Percentiles rank a stretch among this genome's conserved stretches.
Evolutionary conservation across 2,113 vertebrate genomes (phyloP).

Genomic region (Poeciliopsis occidentalis): DNA sequence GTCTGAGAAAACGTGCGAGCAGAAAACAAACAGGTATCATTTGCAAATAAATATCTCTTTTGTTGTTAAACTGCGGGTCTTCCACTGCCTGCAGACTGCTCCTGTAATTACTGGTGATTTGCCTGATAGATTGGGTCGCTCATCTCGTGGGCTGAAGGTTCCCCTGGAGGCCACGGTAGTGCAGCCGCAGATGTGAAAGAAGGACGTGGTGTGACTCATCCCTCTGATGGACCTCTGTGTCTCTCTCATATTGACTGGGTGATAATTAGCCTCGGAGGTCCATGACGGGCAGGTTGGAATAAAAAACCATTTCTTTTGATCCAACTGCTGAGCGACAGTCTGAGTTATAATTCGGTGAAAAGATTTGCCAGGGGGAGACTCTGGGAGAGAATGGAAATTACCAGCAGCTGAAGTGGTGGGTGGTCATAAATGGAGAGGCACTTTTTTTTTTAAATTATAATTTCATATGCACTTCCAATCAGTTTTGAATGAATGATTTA

Average conservation of each 20-base stretch:
- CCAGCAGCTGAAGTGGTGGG: not conserved
- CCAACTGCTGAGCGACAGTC: not conserved
- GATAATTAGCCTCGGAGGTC: slow-evolving; percentile 4
- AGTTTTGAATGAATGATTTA: not conserved
- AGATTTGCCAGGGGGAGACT: not conserved
- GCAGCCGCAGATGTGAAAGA: slow-evolving; percentile 23
- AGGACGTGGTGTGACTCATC: slow-evolving; percentile 10
- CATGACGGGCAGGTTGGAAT: not conserved
- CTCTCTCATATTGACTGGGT: slow-evolving; percentile 8
- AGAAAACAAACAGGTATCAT: slow-evolving; percentile 42
- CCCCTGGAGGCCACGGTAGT: not conserved
- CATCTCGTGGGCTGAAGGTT: slow-evolving; percentile 6
- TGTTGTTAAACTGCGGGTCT: slow-evolving; percentile 20
- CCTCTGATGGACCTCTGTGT: not conserved
- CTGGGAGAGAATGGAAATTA: not conserved
- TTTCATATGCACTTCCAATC: not conserved
- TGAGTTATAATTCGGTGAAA: not conserved
- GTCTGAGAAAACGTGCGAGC: not conserved
- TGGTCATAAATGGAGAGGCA: not conserved
- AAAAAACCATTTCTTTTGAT: slow-evolving; percentile 2
- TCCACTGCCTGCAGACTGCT: not conserved
- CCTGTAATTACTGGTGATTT: slow-evolving; percentile 47
- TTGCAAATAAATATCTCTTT: slow-evolving; percentile 37
- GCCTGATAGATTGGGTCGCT: slow-evolving; percentile 33
- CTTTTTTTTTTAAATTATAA: not conserved